Evolutionary conservation across 2,888 invertebrate genomes (phyloP).

Genomic region (Drosophila nr. perissopoda): DNA sequence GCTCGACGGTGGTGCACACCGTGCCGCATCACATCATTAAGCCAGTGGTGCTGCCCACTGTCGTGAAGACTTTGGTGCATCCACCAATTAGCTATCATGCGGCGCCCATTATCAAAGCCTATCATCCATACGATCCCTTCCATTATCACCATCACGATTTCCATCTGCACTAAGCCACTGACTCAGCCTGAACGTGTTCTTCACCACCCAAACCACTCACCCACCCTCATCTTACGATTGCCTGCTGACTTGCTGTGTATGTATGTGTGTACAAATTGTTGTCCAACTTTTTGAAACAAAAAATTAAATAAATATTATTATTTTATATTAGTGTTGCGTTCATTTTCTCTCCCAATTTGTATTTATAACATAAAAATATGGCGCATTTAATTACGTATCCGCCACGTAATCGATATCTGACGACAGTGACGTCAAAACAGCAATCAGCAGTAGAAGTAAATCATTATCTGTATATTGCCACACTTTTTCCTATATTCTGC

Average conservation of each 20-base stretch:
- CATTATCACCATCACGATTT: conserved; percentile 74
- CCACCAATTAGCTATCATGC: conserved; percentile 81
- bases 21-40: conserved; percentile 82
- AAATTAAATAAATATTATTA: conserved; percentile 8
- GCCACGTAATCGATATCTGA: conserved; percentile 43
- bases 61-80: conserved; percentile 82
- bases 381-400: conserved; percentile 44
- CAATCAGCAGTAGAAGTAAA: conserved; percentile 8
- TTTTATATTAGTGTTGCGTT: background rate
- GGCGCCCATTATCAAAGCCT: conserved; percentile 81
- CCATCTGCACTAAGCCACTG: conserved; percentile 61
- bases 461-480: background rate
- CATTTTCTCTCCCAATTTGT: background rate
- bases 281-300: conserved; percentile 17
- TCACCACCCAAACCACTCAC: background rate
- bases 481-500: background rate
- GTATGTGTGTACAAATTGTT: conserved; percentile 52
- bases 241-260: conserved; percentile 57
- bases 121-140: conserved; percentile 78
- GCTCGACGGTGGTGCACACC: conserved; percentile 83
- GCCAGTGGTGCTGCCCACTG: conserved; percentile 81
- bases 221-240: conserved; percentile 12
- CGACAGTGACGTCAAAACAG: conserved; percentile 41
- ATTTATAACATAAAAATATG: background rate
- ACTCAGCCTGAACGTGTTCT: background rate